phyloP scores from a whole-genome alignment of 2,888 invertebrate genomes.

The Andrena praecox region DNA sequence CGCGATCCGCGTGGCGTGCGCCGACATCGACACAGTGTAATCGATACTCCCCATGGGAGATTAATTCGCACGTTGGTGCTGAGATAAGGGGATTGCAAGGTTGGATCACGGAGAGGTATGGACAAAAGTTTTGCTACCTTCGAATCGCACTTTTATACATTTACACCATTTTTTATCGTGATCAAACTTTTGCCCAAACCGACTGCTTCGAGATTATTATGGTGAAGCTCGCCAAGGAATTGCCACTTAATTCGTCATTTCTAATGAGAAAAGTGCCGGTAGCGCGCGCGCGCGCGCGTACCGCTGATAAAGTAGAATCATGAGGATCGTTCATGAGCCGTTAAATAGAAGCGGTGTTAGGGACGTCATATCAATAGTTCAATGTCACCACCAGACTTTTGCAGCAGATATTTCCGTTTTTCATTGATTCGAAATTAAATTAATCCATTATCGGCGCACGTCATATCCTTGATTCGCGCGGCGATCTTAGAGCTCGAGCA shows the following conservation, averaged over 20 bases:
- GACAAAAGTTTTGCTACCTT: constrained; percentile 76
- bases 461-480: neutral
- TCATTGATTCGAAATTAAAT: constrained; percentile 4
- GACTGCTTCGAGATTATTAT: constrained; percentile 44
- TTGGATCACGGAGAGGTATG: constrained; percentile 58
- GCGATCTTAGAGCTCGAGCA: neutral
- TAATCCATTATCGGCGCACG: neutral
- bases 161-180: constrained; percentile 78
- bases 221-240: constrained; percentile 50
- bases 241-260: constrained; percentile 36
- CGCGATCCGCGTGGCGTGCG: constrained; percentile 36
- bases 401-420: constrained; percentile 23
- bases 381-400: constrained; percentile 57
- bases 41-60: constrained; percentile 38
- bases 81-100: constrained; percentile 34
- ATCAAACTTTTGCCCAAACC: constrained; percentile 76
- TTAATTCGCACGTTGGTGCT: constrained; percentile 48
- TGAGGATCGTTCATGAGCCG: constrained; percentile 40
- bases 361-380: constrained; percentile 58
- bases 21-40: neutral
- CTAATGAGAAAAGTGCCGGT: constrained; percentile 33
- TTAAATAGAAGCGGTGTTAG: constrained; percentile 28
- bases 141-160: constrained; percentile 80
- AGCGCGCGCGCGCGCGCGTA: neutral
- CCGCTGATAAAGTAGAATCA: constrained; percentile 22